Percentiles rank a stretch among this genome's conserved stretches.
These are phyloP conservation scores for Antedon mediterranea DNA, from an alignment of 53 echinoderm and acorn worm species.

Conservation along the genomic window DNA sequence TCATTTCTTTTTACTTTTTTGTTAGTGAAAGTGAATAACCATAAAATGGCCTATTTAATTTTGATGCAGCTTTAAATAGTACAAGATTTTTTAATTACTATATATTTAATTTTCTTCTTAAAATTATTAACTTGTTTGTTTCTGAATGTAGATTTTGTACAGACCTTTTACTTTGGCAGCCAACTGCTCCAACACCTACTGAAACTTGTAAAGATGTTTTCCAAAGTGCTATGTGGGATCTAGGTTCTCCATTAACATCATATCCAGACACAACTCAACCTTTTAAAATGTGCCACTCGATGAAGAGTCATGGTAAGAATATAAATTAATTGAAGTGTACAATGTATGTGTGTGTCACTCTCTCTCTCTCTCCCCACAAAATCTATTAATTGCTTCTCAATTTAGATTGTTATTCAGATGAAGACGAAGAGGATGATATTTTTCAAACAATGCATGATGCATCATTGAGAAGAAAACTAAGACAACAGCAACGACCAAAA, in stretches of 20 bases:
- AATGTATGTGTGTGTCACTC: too few relatives aligned
- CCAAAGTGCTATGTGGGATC: constrained; percentile 50
- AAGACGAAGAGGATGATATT: constrained; percentile 33
- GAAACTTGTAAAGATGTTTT: constrained; percentile 16
- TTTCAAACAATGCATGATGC: constrained; percentile 4
- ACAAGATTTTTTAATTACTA: too few relatives aligned
- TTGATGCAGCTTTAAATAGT: too few relatives aligned
- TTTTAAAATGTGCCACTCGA: constrained; percentile 68
- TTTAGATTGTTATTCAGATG: constrained; percentile 35
- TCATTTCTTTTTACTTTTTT: too few relatives aligned
- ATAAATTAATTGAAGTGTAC: too few relatives aligned
- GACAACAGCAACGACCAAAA: constrained; percentile 12
- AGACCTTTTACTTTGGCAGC: constrained; percentile 85
- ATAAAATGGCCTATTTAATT: too few relatives aligned
- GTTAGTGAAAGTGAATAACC: too few relatives aligned
- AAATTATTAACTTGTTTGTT: not conserved
- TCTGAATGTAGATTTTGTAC: constrained; percentile 55
- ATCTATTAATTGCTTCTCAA: not conserved
- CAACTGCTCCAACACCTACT: constrained; percentile 77
- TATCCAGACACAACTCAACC: constrained; percentile 29
- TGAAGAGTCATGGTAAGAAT: constrained; percentile 46
- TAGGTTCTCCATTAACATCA: constrained; percentile 48
- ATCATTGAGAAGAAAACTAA: constrained; percentile 5
- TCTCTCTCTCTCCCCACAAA: too few relatives aligned
- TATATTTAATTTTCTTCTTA: too few relatives aligned